Evolutionary conservation across 2,113 vertebrate genomes (phyloP).

Genomic region (Laticauda colubrina): DNA sequence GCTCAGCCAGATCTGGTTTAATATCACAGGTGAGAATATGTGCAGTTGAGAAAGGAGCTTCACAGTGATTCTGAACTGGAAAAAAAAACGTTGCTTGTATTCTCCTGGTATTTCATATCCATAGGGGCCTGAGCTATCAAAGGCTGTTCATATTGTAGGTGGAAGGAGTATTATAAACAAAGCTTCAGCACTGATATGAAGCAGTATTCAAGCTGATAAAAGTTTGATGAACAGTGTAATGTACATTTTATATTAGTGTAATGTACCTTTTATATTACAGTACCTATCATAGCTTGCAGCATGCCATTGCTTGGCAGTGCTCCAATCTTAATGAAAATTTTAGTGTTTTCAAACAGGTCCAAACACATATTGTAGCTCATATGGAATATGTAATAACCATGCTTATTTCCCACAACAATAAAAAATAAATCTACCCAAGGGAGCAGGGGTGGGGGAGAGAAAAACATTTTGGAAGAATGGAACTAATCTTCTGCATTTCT

Average conservation of each 20-base stretch:
- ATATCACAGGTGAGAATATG: conserved; percentile 82
- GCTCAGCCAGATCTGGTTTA: conserved; percentile 83
- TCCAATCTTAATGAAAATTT: conserved; percentile 41
- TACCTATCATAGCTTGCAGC: background rate
- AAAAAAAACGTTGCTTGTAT: background rate
- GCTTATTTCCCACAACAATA: conserved; percentile 16
- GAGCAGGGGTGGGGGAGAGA: background rate
- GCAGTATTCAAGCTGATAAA: conserved; percentile 30
- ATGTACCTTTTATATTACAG: background rate
- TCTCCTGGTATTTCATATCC: conserved; percentile 16
- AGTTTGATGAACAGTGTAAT: background rate
- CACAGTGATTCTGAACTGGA: background rate
- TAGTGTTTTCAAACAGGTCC: background rate
- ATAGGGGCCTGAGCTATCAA: conserved; percentile 31
- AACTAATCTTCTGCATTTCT: background rate
- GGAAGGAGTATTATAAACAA: conserved; percentile 22
- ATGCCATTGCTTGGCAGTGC: conserved; percentile 34
- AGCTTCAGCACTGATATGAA: conserved; percentile 40
- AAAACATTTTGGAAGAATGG: background rate
- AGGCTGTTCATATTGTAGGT: conserved; percentile 50
- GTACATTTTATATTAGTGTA: background rate
- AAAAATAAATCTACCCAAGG: background rate
- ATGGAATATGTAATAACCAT: background rate
- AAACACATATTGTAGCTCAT: conserved; percentile 22
- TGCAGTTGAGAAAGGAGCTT: background rate